Evolutionary conservation across 2,113 vertebrate genomes (phyloP).

Genomic region (Chroicocephalus ridibundus): DNA sequence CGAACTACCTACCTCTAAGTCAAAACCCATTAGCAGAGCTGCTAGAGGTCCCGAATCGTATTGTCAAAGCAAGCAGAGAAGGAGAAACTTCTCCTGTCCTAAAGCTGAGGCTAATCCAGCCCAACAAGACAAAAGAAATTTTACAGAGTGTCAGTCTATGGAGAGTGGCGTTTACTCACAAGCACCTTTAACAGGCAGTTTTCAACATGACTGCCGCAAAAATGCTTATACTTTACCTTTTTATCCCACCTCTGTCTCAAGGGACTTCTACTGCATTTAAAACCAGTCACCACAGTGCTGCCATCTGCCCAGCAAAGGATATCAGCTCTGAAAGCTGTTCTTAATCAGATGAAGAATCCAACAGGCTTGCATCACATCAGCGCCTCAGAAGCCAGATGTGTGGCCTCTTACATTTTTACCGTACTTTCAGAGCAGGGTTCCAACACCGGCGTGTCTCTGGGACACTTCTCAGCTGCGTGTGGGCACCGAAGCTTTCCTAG

Average conservation of each 20-base stretch:
- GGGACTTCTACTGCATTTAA: neutral
- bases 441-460: neutral
- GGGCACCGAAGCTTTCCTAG: neutral
- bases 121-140: neutral
- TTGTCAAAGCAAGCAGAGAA: neutral
- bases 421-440: neutral
- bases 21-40: neutral
- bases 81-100: neutral
- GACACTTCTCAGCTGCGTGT: neutral
- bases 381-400: neutral
- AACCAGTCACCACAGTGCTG: neutral
- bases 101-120: neutral
- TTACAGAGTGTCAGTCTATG: neutral
- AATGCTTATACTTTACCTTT: neutral
- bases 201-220: neutral
- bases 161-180: neutral
- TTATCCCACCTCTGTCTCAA: neutral
- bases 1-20: neutral
- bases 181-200: neutral
- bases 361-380: neutral
- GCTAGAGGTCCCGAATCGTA: neutral
- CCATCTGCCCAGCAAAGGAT: slow-evolving; percentile 5
- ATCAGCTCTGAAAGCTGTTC: neutral
- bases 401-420: neutral
- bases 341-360: neutral